Evolutionary conservation across 2,888 invertebrate species (phyloP).

Genomic region (Crocallis elinguaria): DNA sequence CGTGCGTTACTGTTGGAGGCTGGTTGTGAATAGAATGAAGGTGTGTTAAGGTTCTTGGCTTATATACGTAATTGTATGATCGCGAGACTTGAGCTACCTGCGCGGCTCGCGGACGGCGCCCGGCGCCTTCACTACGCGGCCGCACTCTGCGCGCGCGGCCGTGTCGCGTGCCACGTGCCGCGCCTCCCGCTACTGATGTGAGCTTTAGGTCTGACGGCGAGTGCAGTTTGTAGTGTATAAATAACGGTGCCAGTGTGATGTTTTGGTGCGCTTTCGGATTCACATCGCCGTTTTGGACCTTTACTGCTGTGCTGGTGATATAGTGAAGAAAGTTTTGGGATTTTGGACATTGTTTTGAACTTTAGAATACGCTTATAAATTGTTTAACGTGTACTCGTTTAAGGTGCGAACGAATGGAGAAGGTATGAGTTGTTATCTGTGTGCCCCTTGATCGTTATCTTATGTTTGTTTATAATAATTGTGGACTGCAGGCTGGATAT

Average conservation of each 20-base stretch:
- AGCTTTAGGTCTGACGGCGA: neutral
- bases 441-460: slow-evolving; percentile 4
- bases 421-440: neutral
- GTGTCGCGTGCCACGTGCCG: neutral
- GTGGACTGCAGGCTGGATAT: neutral
- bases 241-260: neutral
- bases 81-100: neutral
- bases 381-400: neutral
- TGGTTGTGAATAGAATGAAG: slow-evolving; percentile 30
- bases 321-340: neutral
- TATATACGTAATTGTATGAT: slow-evolving; percentile 8
- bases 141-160: slow-evolving; percentile 25
- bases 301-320: neutral
- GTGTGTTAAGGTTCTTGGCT: slow-evolving; percentile 25
- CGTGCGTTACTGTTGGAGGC: slow-evolving; percentile 25
- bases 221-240: neutral
- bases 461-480: slow-evolving; percentile 3
- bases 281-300: neutral
- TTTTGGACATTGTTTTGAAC: neutral
- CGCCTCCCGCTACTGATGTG: neutral
- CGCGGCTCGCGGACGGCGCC: slow-evolving; percentile 11
- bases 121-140: slow-evolving; percentile 22
- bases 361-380: neutral
- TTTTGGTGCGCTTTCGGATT: neutral
- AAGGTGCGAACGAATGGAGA: neutral